These are phyloP conservation scores for Varecia variegata DNA, from an alignment of 2,797 vertebrate genomes.

Conservation along the genomic window DNA sequence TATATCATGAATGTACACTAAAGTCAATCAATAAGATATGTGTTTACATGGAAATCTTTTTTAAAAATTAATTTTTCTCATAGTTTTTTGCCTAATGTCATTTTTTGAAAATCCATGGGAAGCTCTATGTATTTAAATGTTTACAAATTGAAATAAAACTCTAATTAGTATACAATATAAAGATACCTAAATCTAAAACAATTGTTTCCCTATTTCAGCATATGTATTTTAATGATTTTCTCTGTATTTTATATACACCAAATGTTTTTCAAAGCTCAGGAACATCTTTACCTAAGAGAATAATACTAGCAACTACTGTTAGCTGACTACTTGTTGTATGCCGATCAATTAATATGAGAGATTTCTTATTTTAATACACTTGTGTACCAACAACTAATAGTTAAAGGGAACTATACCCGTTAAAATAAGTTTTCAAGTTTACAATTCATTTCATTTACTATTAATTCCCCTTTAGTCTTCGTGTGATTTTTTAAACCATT, in stretches of 20 bases:
- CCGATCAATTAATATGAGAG: neutral
- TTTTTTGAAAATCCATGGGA: conserved; percentile 5
- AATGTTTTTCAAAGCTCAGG: neutral
- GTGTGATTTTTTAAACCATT: neutral
- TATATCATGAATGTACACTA: neutral
- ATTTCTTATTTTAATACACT: neutral
- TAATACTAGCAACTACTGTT: neutral
- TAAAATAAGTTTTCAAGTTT: conserved; percentile 2
- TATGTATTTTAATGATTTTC: neutral
- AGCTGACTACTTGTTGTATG: neutral
- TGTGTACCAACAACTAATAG: neutral
- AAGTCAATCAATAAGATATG: neutral
- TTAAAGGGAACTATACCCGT: neutral
- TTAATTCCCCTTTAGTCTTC: neutral
- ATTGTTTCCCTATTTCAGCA: neutral
- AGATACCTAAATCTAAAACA: neutral
- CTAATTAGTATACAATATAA: neutral
- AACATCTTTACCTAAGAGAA: neutral
- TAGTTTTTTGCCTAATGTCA: neutral
- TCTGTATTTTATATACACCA: neutral
- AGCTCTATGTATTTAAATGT: neutral
- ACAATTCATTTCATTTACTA: neutral
- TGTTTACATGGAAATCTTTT: neutral
- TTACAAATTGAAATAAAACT: conserved; percentile 11
- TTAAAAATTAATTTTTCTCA: neutral